phyloP scores from a whole-genome alignment of 2,888 invertebrate genomes.

The Drosophila monieri region DNA sequence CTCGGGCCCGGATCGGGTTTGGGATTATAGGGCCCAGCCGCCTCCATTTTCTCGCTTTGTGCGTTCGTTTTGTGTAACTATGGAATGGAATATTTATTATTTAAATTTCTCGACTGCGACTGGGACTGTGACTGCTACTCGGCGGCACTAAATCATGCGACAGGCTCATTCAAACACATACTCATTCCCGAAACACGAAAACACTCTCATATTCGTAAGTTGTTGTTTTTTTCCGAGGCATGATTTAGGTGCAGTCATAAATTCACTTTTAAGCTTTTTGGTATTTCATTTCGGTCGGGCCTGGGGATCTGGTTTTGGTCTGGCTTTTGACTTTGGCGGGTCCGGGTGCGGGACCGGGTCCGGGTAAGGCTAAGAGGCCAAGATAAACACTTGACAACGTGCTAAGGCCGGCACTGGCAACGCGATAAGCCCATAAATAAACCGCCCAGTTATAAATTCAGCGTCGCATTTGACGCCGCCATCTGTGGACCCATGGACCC shows the following conservation, averaged over 20 bases:
- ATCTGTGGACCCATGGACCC: conserved; percentile 24
- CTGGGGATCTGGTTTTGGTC: conserved; percentile 43
- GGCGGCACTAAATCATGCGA: conserved; percentile 71
- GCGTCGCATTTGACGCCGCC: conserved; percentile 66
- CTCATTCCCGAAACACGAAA: conserved; percentile 24
- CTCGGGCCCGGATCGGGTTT: conserved; percentile 1
- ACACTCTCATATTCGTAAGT: conserved; percentile 44
- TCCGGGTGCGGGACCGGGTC: conserved; percentile 13
- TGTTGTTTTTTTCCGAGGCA: conserved; percentile 58
- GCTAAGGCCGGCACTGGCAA: conserved; percentile 73
- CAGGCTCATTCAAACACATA: conserved; percentile 64
- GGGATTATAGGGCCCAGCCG: conserved; percentile 14
- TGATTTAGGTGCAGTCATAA: conserved; percentile 81
- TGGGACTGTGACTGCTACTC: conserved; percentile 28
- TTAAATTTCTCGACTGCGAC: conserved; percentile 66
- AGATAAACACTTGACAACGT: conserved; percentile 80
- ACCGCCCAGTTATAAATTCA: conserved; percentile 66
- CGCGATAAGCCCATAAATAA: conserved; percentile 74
- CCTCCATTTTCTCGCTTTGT: conserved; percentile 59
- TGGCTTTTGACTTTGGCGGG: not conserved
- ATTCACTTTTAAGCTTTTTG: conserved; percentile 75
- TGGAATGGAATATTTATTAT: conserved; percentile 77
- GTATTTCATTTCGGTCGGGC: conserved; percentile 66
- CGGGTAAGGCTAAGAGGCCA: conserved; percentile 48
- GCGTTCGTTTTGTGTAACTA: conserved; percentile 58